These are phyloP conservation scores for Sebastes dallii DNA, from an alignment of 2,797 vertebrate genomes.

Conservation along the genomic window DNA sequence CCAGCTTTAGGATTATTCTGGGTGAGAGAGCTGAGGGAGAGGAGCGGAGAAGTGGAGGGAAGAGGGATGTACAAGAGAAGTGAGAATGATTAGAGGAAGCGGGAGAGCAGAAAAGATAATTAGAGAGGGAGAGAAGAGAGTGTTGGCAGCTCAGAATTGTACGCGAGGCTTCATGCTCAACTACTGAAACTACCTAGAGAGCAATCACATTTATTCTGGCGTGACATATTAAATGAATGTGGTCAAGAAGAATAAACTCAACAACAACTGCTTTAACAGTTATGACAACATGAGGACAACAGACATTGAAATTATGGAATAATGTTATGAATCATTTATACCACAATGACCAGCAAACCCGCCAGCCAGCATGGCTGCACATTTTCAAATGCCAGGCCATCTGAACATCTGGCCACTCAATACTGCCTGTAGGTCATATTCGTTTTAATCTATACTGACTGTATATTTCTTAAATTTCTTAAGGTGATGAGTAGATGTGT, in stretches of 20 bases:
- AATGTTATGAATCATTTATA: constrained; percentile 49
- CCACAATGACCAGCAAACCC: constrained; percentile 45
- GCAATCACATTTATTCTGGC: constrained; percentile 25
- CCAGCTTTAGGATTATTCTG: constrained; percentile 66
- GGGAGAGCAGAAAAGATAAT: constrained; percentile 22
- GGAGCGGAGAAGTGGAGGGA: background rate
- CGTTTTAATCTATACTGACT: background rate
- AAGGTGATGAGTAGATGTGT: background rate
- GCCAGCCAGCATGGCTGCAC: constrained; percentile 18
- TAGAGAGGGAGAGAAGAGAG: constrained; percentile 12
- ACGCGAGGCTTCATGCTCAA: background rate
- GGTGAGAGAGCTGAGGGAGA: constrained; percentile 48
- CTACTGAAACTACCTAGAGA: constrained; percentile 4
- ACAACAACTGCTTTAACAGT: constrained; percentile 49
- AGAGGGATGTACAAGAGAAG: background rate
- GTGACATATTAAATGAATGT: constrained; percentile 5
- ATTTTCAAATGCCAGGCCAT: constrained; percentile 25
- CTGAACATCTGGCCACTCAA: constrained; percentile 36
- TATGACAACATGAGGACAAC: constrained; percentile 59
- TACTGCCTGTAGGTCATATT: background rate
- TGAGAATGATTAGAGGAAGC: constrained; percentile 36
- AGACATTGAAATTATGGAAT: constrained; percentile 39
- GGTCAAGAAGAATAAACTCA: constrained; percentile 27
- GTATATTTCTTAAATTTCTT: background rate
- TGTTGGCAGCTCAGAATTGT: background rate